These are phyloP conservation scores for Parasteatoda tepidariorum DNA, from an alignment of 1,140 invertebrate genomes.

Conservation along the genomic window DNA sequence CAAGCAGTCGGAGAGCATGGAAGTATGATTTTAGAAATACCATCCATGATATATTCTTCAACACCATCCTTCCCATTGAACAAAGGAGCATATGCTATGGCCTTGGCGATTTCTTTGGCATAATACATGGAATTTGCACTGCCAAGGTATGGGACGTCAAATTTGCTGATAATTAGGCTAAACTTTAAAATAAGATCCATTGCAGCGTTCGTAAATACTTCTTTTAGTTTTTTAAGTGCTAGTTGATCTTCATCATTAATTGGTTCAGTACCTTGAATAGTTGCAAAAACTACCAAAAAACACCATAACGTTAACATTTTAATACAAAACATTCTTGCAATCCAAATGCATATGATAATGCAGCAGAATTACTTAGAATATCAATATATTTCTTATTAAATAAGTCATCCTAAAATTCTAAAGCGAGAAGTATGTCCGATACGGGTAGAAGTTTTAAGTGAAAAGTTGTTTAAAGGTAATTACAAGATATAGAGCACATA, in stretches of 20 bases:
- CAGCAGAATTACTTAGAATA: too few species aligned
- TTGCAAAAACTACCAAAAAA: neutral
- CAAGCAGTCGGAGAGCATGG: neutral
- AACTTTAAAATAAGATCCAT: neutral
- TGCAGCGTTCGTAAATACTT: conserved; percentile 1
- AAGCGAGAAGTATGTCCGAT: too few species aligned
- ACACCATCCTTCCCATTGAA: neutral
- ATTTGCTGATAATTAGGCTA: neutral
- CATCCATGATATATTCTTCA: neutral
- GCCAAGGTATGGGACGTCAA: neutral
- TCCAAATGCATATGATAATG: too few species aligned
- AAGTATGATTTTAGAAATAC: neutral
- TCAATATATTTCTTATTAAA: too few species aligned
- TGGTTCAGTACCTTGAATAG: neutral
- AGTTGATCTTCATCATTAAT: neutral
- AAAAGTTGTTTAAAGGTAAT: too few species aligned
- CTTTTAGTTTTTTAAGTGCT: too few species aligned
- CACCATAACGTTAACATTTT: neutral
- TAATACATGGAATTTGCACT: neutral
- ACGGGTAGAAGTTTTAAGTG: too few species aligned
- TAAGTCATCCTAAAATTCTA: too few species aligned
- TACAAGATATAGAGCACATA: too few species aligned
- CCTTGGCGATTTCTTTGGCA: conserved; percentile 20
- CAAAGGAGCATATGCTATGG: neutral
- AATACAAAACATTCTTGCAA: neutral